These are phyloP conservation scores for Erpobdella octoculata DNA, from an alignment of 2,888 invertebrate genomes.

Conservation along the genomic window DNA sequence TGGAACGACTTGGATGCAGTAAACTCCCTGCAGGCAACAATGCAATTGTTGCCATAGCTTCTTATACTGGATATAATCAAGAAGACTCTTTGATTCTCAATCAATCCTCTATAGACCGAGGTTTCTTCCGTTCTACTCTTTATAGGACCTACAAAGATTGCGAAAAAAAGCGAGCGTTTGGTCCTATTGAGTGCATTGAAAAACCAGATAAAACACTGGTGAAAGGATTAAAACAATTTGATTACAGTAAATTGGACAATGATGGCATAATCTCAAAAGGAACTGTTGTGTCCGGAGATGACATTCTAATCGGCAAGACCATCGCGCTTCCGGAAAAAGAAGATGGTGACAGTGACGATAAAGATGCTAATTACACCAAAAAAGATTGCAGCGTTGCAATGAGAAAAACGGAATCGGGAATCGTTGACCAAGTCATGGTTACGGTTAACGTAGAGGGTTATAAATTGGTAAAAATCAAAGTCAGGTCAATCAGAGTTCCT, in stretches of 20 bases:
- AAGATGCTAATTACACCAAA: slow-evolving; percentile 75
- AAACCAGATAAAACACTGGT: slow-evolving; percentile 89
- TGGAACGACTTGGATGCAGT: slow-evolving; percentile 6
- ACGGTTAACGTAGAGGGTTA: slow-evolving; percentile 95
- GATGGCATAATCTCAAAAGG: slow-evolving; percentile 99
- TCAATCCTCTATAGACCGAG: slow-evolving; percentile 93
- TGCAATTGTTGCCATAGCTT: slow-evolving; percentile 95
- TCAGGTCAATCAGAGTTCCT: slow-evolving; percentile 91
- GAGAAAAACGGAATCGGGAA: slow-evolving; percentile 95
- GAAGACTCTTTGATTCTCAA: slow-evolving; percentile 99
- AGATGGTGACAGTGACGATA: slow-evolving; percentile 82
- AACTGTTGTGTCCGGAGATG: slow-evolving; percentile 95
- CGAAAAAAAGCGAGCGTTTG: slow-evolving; percentile 51
- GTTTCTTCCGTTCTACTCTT: slow-evolving; percentile 68
- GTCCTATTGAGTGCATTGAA: slow-evolving; percentile 65
- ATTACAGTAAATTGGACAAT: slow-evolving; percentile 97
- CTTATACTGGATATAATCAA: slow-evolving; percentile 98
- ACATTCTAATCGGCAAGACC: slow-evolving; percentile 97
- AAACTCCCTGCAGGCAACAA: slow-evolving; percentile 63
- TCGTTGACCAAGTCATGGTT: slow-evolving; percentile 94
- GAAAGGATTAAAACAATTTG: slow-evolving; percentile 89
- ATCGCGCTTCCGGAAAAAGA: slow-evolving; percentile 91
- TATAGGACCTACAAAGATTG: slow-evolving; percentile 53
- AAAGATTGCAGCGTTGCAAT: slow-evolving; percentile 96
- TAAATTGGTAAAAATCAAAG: slow-evolving; percentile 97